phyloP scores from a whole-genome alignment of 2,797 vertebrate genomes.

The Dicrostonyx torquatus region DNA sequence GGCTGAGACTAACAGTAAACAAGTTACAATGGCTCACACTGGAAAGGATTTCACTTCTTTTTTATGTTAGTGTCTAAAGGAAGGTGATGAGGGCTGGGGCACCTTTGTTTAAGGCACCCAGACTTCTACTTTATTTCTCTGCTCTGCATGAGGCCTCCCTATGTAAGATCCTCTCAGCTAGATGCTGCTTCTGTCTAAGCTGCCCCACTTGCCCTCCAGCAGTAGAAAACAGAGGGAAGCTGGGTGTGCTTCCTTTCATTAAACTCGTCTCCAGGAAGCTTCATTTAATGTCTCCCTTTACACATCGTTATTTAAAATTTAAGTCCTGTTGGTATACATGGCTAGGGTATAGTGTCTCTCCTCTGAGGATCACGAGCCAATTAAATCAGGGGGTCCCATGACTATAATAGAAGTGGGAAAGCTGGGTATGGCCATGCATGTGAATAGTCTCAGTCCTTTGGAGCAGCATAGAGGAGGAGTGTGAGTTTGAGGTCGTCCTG shows the following conservation, averaged over 20 bases:
- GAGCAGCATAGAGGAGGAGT: not conserved
- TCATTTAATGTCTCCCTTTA: not conserved
- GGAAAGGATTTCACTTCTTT: conserved; percentile 21
- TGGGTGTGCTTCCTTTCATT: not conserved
- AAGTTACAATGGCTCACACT: not conserved
- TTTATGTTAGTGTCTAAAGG: not conserved
- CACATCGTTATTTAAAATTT: not conserved
- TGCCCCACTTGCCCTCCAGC: not conserved
- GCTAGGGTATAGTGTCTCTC: not conserved
- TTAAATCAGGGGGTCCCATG: not conserved
- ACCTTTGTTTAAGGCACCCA: not conserved
- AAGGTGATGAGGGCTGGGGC: not conserved
- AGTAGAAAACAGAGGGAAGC: not conserved
- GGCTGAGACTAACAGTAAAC: not conserved
- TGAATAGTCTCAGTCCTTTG: not conserved
- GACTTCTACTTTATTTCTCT: not conserved
- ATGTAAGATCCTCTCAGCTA: not conserved
- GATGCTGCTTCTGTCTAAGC: not conserved
- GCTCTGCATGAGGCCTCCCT: not conserved
- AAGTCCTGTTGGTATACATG: not conserved
- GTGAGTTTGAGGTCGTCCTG: not conserved
- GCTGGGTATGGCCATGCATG: too few species aligned
- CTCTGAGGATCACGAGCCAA: not conserved
- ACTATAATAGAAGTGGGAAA: not conserved
- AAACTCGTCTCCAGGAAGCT: not conserved